Base-by-base conservation (phyloP, 1,140 invertebrate species). In the Zaprionus vittiger region DNA sequence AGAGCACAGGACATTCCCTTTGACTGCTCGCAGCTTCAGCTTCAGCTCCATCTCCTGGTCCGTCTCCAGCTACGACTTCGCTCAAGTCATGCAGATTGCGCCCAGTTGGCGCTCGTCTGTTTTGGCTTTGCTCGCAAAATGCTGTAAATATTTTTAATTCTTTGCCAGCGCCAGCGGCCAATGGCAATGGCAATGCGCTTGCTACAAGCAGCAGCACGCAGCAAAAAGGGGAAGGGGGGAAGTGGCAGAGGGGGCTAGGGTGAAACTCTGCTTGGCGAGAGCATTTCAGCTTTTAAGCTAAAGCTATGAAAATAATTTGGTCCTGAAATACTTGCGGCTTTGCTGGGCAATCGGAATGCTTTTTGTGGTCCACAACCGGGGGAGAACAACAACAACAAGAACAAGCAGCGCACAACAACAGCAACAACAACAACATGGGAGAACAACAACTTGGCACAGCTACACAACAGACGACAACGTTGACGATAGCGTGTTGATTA, bases 101-200 rank as follows among this genome's bases (percentile, higher is more conserved):
- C 62, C 63, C 69, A 81, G 82, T 61, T 64, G 52, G 65, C 22
- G 62, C 22, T 49, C 24, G 31, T 70, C 69, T 64, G 47, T 55
- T 69, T 44, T 44, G 47, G 41, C 26, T 78, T 49, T 61, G 71
- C 81, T 81, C 66, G 55, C 63, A 62, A 75, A 89, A 90, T 90
- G 85, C 85, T 90, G 85, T 90, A 91, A 91, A 90, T 90, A 80
- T 90, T 90, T 90, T 90, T 90, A 90, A 90, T 90, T 90, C 86
- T 85, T 90, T 90, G 86, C 79, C 80, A 84, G 81, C 75, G 85
- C 84, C 84, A 74, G 77, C 81, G 85, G 85, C 57, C 72, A 85
- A 77, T 83, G 84, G 83, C 84, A 89, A 89, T 76, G 73, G 68
- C 69, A 72, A 73, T 77, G 77, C 68, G 73, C 72, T 76, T 71